These are phyloP conservation scores for Passer domesticus DNA, from an alignment of 2,113 vertebrate genomes.

Conservation along the genomic window DNA sequence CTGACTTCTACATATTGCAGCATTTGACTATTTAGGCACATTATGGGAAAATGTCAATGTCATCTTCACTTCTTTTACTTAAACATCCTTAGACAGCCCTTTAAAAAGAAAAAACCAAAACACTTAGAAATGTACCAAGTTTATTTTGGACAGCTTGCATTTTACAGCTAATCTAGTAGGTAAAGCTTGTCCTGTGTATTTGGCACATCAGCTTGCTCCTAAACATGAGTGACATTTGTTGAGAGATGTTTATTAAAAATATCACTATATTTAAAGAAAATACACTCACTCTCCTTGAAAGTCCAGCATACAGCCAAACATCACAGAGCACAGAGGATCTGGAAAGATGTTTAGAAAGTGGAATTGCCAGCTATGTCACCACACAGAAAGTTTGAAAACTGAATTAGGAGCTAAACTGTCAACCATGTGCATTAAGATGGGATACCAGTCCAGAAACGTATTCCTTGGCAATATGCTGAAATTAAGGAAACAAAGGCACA, in stretches of 20 bases:
- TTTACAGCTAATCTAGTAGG: slow-evolving; percentile 11
- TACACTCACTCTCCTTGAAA: not conserved
- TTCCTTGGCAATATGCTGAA: not conserved
- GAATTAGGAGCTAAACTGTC: not conserved
- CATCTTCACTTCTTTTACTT: not conserved
- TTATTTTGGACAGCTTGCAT: not conserved
- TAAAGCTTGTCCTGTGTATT: slow-evolving; percentile 9
- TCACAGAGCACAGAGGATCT: slow-evolving; percentile 23
- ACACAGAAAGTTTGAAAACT: slow-evolving; percentile 12
- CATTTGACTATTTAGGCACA: not conserved
- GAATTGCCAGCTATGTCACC: slow-evolving; percentile 4
- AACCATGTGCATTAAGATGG: not conserved
- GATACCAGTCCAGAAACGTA: not conserved
- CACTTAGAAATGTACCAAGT: not conserved
- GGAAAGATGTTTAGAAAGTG: slow-evolving; percentile 28
- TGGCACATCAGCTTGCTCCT: slow-evolving; percentile 1
- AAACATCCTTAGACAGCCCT: not conserved
- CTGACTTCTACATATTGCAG: not conserved
- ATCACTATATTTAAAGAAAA: not conserved
- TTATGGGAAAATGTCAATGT: not conserved
- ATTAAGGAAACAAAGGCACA: not conserved
- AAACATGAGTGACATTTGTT: not conserved
- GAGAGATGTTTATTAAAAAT: slow-evolving; percentile 41
- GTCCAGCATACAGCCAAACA: not conserved
- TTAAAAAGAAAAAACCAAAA: not conserved